Percentiles rank a stretch among this genome's conserved stretches.
Conservation (phyloP, 2,797 vertebrate genomes). For the Cyprinodon diabolis region DNA sequence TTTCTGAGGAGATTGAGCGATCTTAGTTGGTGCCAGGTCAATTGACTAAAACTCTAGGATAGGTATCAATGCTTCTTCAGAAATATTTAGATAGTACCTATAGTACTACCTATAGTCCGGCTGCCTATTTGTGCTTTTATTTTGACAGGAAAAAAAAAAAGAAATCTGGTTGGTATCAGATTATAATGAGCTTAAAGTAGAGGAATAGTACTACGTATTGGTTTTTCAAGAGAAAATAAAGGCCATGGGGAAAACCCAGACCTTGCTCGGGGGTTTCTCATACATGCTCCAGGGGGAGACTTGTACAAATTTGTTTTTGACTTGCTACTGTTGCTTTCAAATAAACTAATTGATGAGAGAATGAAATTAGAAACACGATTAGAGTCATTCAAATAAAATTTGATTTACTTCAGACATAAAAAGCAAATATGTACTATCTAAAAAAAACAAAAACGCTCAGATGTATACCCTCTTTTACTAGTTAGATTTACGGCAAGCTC, state of each 20-base stretch:
- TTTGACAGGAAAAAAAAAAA: too few species aligned
- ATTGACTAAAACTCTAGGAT: too few species aligned
- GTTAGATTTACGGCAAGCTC: not conserved
- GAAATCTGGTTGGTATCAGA: not conserved
- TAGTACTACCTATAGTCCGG: too few species aligned
- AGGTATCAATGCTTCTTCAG: too few species aligned
- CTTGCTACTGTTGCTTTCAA: not conserved
- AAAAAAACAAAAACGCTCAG: not conserved
- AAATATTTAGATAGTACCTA: too few species aligned
- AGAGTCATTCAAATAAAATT: not conserved
- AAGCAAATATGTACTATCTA: not conserved
- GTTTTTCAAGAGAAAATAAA: not conserved
- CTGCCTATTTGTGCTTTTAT: too few species aligned
- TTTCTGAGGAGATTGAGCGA: too few species aligned
- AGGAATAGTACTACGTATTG: not conserved
- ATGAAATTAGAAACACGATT: not conserved
- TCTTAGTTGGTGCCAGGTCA: too few species aligned
- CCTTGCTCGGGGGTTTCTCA: not conserved
- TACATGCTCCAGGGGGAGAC: not conserved
- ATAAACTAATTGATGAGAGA: not conserved
- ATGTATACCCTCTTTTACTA: not conserved
- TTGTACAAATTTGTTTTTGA: not conserved
- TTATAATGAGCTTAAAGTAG: not conserved
- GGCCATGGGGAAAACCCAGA: not conserved
- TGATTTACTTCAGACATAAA: not conserved